A percentile compares a stretch with the other conserved stretches of the same genome.
Conservation (phyloP, 2,113 vertebrate species). For the Ammodytes dubius region DNA sequence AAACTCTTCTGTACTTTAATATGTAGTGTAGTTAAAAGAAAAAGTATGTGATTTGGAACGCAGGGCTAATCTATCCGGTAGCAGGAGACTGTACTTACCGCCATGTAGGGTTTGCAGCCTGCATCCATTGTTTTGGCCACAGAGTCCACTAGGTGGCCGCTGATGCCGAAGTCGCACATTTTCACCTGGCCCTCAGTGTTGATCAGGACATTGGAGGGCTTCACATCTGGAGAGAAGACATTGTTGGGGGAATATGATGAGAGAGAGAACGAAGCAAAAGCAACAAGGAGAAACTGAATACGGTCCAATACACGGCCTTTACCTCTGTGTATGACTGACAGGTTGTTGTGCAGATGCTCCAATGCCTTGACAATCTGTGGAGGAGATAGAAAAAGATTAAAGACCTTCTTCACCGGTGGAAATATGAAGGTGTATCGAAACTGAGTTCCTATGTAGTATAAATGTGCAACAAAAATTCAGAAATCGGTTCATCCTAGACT, state of each 20-base stretch:
- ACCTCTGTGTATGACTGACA: constrained; percentile 99
- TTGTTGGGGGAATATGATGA: neutral
- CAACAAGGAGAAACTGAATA: neutral
- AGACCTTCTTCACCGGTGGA: no score
- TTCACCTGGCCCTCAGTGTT: constrained; percentile 97
- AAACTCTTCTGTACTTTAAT: no score
- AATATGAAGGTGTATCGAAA: no score
- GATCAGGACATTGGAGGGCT: constrained; percentile 98
- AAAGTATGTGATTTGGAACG: no score
- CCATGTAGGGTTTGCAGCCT: constrained; percentile 99
- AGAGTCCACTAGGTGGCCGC: constrained; percentile 97
- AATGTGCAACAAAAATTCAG: no score
- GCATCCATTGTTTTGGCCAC: constrained; percentile 98
- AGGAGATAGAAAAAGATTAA: constrained; percentile 37
- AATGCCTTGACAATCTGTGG: constrained; percentile 97
- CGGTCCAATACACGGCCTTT: constrained; percentile 37
- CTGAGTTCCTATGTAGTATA: no score
- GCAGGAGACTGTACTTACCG: constrained; percentile 84
- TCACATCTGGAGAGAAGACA: constrained; percentile 90
- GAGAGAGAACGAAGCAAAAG: constrained; percentile 9
- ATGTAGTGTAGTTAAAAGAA: no score
- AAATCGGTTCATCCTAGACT: no score
- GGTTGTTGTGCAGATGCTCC: constrained; percentile 97
- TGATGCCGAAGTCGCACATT: constrained; percentile 99
- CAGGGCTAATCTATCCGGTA: neutral